These are phyloP conservation scores for Myopa testacea DNA, from an alignment of 2,888 invertebrate species.

Conservation along the genomic window DNA sequence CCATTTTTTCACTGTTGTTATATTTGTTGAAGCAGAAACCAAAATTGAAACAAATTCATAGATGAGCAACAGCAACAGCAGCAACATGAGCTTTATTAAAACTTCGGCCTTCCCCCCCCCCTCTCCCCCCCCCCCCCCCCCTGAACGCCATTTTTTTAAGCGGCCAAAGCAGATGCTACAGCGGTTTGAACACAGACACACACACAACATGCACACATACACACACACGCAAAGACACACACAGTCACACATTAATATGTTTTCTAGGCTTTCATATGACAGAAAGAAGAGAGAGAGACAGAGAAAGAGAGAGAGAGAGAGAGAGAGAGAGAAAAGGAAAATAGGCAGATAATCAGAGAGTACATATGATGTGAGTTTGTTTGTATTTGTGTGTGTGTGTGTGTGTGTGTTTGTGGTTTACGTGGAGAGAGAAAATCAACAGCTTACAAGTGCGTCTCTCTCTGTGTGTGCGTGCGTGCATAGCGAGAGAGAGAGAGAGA, in stretches of 20 bases:
- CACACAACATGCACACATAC: too few species aligned
- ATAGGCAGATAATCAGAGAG: too few species aligned
- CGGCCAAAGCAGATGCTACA: slow-evolving; percentile 22
- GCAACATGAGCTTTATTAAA: slow-evolving; percentile 19
- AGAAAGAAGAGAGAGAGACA: neutral
- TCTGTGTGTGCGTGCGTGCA: neutral
- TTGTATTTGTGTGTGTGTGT: neutral
- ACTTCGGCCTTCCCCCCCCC: neutral
- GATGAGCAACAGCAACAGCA: slow-evolving; percentile 1
- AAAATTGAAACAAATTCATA: slow-evolving; percentile 22
- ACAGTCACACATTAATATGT: too few species aligned
- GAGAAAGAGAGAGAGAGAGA: neutral
- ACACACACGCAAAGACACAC: too few species aligned
- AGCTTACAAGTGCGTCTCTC: neutral
- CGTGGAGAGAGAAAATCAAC: neutral
- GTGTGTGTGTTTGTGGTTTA: neutral
- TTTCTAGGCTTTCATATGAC: neutral
- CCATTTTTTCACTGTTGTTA: neutral
- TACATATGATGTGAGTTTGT: neutral
- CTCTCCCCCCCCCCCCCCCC: too few species aligned
- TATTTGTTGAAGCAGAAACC: slow-evolving; percentile 15
- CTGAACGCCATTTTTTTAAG: neutral
- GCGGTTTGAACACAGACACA: neutral
- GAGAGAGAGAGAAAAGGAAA: neutral
- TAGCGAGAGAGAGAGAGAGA: too few species aligned